These are phyloP conservation scores for Idaea straminata DNA, from an alignment of 2,888 invertebrate genomes.

Conservation along the genomic window DNA sequence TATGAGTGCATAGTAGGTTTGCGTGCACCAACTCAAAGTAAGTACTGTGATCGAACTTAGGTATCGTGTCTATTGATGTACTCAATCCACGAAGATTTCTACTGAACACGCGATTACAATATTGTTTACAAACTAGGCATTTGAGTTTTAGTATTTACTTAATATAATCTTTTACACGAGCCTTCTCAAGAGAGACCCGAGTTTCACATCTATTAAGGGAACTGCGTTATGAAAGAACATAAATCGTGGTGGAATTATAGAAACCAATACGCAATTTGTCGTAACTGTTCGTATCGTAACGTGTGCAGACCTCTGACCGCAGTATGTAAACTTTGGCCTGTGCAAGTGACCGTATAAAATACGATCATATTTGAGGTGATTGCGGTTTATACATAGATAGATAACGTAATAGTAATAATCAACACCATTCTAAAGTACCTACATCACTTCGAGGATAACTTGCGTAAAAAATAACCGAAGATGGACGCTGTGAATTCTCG, in stretches of 20 bases:
- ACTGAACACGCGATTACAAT: background rate
- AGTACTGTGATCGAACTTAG: background rate
- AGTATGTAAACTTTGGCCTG: slow-evolving; percentile 13
- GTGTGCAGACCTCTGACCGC: slow-evolving; percentile 18
- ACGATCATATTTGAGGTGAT: background rate
- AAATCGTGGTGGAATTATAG: slow-evolving; percentile 13
- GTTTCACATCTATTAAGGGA: slow-evolving; percentile 20
- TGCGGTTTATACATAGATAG: background rate
- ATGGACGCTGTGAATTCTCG: background rate
- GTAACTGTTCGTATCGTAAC: slow-evolving; percentile 3
- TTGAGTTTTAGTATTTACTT: background rate
- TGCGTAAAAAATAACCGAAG: background rate
- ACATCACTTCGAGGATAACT: background rate
- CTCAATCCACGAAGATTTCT: background rate
- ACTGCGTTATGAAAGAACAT: slow-evolving; percentile 16
- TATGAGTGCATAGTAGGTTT: background rate
- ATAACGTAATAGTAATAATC: background rate
- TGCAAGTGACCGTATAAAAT: slow-evolving; percentile 2
- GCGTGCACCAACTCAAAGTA: slow-evolving; percentile 9
- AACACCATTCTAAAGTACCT: background rate
- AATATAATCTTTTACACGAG: background rate
- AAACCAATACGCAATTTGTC: slow-evolving; percentile 12
- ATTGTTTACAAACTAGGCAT: background rate
- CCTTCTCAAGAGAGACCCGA: background rate
- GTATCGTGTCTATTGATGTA: background rate